Conservation (phyloP, 2,888 invertebrate genomes). For the Phaedon cochleariae region DNA sequence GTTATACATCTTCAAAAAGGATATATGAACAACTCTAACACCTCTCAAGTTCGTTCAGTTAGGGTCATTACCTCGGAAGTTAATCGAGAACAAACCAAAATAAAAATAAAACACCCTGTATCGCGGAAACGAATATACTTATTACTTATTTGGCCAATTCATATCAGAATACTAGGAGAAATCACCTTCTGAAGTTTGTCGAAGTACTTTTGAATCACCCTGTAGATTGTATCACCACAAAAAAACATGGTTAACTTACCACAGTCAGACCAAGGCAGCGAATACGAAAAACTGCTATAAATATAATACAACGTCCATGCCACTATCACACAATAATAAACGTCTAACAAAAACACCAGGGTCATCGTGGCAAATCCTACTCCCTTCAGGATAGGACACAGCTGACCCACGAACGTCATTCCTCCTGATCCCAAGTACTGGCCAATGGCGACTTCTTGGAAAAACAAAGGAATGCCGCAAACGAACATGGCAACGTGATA, state of each 20-base stretch:
- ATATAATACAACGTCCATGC: constrained; percentile 79
- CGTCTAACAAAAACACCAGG: constrained; percentile 78
- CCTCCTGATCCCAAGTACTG: constrained; percentile 69
- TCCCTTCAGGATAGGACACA: constrained; percentile 69
- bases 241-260: constrained; percentile 58
- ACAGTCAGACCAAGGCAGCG: constrained; percentile 71
- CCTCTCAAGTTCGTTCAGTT: no score
- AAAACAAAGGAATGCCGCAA: constrained; percentile 69
- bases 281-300: constrained; percentile 60
- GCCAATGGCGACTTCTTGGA: constrained; percentile 70
- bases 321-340: constrained; percentile 80
- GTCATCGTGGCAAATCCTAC: constrained; percentile 81
- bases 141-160: no score
- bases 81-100: no score
- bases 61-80: no score
- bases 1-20: no score
- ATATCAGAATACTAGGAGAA: no score
- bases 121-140: no score
- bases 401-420: constrained; percentile 68
- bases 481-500: constrained; percentile 69
- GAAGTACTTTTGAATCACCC: neutral
- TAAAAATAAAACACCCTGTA: no score
- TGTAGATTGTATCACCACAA: neutral
- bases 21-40: no score
- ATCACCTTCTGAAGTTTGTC: neutral